Conservation (phyloP, 2,797 vertebrate species). For the Eulemur rubriventer region DNA sequence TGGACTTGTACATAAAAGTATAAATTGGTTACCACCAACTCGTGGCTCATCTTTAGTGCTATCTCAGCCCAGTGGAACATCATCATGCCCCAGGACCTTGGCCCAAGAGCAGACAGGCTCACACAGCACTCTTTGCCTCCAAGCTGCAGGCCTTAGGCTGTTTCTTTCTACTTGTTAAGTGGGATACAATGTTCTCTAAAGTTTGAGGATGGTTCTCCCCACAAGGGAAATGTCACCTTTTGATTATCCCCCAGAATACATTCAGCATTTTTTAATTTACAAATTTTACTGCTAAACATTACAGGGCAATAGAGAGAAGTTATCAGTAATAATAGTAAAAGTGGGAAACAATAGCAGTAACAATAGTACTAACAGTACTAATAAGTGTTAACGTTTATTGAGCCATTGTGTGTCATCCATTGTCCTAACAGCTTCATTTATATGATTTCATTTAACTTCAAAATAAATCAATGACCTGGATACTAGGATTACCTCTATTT, state of each 20-base stretch:
- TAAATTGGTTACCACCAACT: not conserved
- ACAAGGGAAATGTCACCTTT: not conserved
- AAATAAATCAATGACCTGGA: not conserved
- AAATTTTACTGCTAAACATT: not conserved
- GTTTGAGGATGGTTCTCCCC: not conserved
- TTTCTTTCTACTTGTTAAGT: not conserved
- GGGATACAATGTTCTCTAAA: not conserved
- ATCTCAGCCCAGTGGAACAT: not conserved
- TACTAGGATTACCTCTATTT: not conserved
- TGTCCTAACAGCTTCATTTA: not conserved
- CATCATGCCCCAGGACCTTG: not conserved
- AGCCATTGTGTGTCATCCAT: not conserved
- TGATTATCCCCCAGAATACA: not conserved
- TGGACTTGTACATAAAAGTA: not conserved
- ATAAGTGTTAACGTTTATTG: not conserved
- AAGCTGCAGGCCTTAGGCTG: too few species aligned
- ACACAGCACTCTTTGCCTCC: not conserved
- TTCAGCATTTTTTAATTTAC: not conserved
- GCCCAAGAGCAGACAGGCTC: not conserved
- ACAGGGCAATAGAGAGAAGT: not conserved
- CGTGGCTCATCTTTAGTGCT: not conserved
- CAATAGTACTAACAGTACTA: not conserved
- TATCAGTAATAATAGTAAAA: not conserved
- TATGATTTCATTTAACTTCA: not conserved
- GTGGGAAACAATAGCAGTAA: not conserved